These are phyloP conservation scores for Sarcophaga variegata DNA, from an alignment of 2,888 invertebrate genomes.

Conservation along the genomic window DNA sequence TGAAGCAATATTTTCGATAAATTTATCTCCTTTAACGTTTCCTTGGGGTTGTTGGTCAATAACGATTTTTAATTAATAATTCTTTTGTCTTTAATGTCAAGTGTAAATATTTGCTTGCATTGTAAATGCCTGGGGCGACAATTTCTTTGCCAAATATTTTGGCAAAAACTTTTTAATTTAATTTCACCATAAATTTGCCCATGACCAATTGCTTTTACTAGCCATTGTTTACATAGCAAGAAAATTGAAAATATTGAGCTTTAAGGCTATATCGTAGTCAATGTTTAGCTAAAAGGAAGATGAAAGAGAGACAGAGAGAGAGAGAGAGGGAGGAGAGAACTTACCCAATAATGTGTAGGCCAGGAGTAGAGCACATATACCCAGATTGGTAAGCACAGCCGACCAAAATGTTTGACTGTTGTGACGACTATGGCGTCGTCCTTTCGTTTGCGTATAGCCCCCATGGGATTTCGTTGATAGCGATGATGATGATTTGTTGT, in stretches of 20 bases:
- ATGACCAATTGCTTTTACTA: background rate
- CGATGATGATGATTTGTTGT: conserved; percentile 64
- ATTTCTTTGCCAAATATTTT: background rate
- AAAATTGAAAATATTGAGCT: conserved; percentile 10
- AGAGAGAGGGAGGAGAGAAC: conserved; percentile 73
- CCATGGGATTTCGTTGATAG: conserved; percentile 68
- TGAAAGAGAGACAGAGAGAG: background rate
- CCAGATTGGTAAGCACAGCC: conserved; percentile 90
- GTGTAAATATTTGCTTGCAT: background rate
- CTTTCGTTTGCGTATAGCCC: conserved; percentile 70
- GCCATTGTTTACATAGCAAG: background rate
- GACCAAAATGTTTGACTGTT: conserved; percentile 82
- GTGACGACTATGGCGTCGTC: conserved; percentile 72
- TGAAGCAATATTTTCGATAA: no score
- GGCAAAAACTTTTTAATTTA: conserved; percentile 9
- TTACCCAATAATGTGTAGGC: conserved; percentile 88
- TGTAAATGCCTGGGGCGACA: background rate
- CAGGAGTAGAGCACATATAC: conserved; percentile 90
- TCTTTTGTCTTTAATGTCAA: background rate
- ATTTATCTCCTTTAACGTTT: background rate
- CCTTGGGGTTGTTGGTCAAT: background rate
- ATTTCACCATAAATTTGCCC: background rate
- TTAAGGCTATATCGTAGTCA: background rate
- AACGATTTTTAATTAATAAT: background rate
- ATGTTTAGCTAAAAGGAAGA: background rate